phyloP scores from a whole-genome alignment of 2,888 invertebrate species.

The Apamea anceps region DNA sequence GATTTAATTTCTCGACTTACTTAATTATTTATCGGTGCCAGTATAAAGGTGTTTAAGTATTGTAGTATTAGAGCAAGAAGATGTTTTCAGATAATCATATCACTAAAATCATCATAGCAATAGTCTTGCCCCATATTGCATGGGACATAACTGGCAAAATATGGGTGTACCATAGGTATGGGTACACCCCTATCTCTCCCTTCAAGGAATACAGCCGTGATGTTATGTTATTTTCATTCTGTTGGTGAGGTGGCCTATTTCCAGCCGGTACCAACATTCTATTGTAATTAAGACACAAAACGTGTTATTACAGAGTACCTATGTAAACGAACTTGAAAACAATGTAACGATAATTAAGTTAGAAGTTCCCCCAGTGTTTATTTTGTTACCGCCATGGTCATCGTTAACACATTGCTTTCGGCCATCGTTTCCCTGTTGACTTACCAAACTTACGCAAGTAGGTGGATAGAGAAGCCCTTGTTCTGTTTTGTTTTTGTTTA shows the following conservation, averaged over 20 bases:
- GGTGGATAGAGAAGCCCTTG: slow-evolving; percentile 28
- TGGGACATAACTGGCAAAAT: neutral
- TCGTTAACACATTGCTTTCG: slow-evolving; percentile 50
- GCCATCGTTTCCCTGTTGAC: slow-evolving; percentile 47
- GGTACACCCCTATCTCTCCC: neutral
- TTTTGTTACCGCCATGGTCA: slow-evolving; percentile 50
- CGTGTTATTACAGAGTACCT: slow-evolving; percentile 39
- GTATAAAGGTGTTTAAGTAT: neutral
- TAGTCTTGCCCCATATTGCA: neutral
- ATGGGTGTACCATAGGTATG: neutral
- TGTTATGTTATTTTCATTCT: neutral
- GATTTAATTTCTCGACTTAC: neutral
- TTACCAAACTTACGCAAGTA: slow-evolving; percentile 45
- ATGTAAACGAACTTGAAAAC: slow-evolving; percentile 55
- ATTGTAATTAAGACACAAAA: slow-evolving; percentile 42
- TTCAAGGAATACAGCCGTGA: neutral
- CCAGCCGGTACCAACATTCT: slow-evolving; percentile 3
- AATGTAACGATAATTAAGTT: slow-evolving; percentile 51
- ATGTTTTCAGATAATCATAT: neutral
- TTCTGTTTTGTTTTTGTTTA: slow-evolving; percentile 29
- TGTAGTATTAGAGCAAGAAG: neutral
- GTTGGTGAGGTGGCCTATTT: slow-evolving; percentile 5
- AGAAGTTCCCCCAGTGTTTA: slow-evolving; percentile 48
- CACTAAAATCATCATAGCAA: neutral
- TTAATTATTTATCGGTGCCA: neutral